Evolutionary conservation across 2,797 vertebrate species (phyloP).

Genomic region (Bradypus variegatus): DNA sequence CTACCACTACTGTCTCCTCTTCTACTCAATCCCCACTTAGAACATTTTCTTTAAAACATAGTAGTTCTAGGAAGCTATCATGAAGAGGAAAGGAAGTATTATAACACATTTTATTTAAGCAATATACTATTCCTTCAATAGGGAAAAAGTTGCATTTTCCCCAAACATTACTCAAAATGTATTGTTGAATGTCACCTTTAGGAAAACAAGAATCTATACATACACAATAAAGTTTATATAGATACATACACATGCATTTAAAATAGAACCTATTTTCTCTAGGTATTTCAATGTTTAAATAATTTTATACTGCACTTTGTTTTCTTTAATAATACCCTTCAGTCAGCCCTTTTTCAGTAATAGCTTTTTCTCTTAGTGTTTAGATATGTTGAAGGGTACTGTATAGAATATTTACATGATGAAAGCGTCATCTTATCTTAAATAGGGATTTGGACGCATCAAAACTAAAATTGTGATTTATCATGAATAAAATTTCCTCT

Average conservation of each 20-base stretch:
- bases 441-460: not conserved
- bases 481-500: not conserved
- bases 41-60: not conserved
- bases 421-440: not conserved
- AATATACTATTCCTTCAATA: not conserved
- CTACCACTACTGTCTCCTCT: not conserved
- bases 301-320: not conserved
- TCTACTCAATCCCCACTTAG: not conserved
- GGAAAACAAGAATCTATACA: not conserved
- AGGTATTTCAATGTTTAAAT: not conserved
- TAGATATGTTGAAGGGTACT: not conserved
- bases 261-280: not conserved
- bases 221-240: not conserved
- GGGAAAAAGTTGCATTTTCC: not conserved
- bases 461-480: not conserved
- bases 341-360: not conserved
- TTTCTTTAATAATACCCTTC: not conserved
- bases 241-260: not conserved
- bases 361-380: not conserved
- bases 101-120: not conserved
- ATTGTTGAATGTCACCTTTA: not conserved
- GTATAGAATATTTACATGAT: not conserved
- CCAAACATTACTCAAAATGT: not conserved
- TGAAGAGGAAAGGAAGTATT: not conserved
- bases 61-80: not conserved